A percentile compares a stretch with the other conserved stretches of the same genome.
phyloP scores from a whole-genome alignment of 2,797 vertebrate genomes.

The Chaetodon trifasciatus region DNA sequence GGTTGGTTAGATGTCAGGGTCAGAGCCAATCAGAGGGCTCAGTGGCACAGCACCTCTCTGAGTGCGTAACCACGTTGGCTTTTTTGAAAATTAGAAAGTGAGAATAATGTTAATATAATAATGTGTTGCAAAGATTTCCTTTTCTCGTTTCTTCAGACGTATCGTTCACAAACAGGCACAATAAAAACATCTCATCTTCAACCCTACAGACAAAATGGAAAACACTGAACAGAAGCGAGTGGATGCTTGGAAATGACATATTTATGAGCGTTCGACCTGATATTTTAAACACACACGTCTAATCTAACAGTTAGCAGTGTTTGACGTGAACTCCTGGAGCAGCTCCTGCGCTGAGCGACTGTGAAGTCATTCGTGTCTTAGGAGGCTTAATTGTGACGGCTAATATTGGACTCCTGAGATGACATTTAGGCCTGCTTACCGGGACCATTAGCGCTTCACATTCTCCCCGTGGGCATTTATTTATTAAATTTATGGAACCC shows the following conservation, averaged over 20 bases:
- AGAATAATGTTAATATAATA: too few relatives aligned
- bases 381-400: neutral
- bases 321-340: neutral
- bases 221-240: neutral
- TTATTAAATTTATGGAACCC: constrained; percentile 9
- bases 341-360: neutral
- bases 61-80: too few relatives aligned
- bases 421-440: constrained; percentile 33
- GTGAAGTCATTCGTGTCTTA: constrained; percentile 1
- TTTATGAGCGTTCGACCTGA: neutral
- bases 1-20: too few relatives aligned
- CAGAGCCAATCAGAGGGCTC: too few relatives aligned
- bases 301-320: constrained; percentile 6
- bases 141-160: too few relatives aligned
- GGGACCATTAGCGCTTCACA: constrained; percentile 28
- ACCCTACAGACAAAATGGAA: neutral
- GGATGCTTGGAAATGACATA: neutral
- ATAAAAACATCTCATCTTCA: neutral
- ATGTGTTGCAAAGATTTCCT: too few relatives aligned
- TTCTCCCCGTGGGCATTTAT: constrained; percentile 30
- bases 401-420: constrained; percentile 17
- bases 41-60: too few relatives aligned
- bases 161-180: neutral
- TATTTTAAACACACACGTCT: neutral
- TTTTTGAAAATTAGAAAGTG: too few relatives aligned